These are phyloP conservation scores for Belonocnema kinseyi DNA, from an alignment of 1,140 invertebrate genomes.

Conservation along the genomic window DNA sequence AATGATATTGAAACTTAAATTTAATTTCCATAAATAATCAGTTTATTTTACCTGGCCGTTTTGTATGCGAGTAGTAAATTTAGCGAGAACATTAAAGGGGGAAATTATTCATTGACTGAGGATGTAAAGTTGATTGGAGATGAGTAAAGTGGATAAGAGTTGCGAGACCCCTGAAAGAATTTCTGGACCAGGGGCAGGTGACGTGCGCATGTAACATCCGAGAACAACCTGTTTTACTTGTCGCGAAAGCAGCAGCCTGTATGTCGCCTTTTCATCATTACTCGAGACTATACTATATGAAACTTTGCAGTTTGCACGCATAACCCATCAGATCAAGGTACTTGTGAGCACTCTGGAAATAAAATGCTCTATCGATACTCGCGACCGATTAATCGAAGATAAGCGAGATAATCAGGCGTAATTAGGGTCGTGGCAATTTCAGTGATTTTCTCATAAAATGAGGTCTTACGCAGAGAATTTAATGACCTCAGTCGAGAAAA, in stretches of 20 bases:
- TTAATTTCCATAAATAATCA: neutral
- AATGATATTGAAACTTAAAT: slow-evolving; percentile 5
- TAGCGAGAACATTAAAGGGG: slow-evolving; percentile 17
- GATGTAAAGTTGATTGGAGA: slow-evolving; percentile 59
- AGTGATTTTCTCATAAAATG: slow-evolving; percentile 28
- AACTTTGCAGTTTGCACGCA: neutral
- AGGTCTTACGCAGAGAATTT: slow-evolving; percentile 12
- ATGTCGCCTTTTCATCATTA: slow-evolving; percentile 55
- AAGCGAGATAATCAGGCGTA: slow-evolving; percentile 13
- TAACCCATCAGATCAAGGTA: neutral
- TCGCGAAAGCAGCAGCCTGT: slow-evolving; percentile 47
- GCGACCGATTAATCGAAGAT: slow-evolving; percentile 29
- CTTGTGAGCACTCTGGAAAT: neutral
- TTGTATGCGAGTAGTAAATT: slow-evolving; percentile 2
- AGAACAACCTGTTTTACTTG: slow-evolving; percentile 50
- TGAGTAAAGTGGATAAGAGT: slow-evolving; percentile 52
- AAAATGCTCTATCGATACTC: slow-evolving; percentile 10
- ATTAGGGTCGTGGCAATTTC: slow-evolving; percentile 15
- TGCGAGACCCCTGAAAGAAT: slow-evolving; percentile 53
- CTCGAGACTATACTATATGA: neutral
- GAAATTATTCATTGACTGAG: slow-evolving; percentile 58
- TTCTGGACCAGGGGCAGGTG: slow-evolving; percentile 52
- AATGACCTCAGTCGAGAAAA: neutral
- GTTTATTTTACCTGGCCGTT: neutral
- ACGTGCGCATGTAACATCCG: slow-evolving; percentile 48